phyloP scores from a whole-genome alignment of 64 coral and sea anemone genomes.

The Porites australiensis region DNA sequence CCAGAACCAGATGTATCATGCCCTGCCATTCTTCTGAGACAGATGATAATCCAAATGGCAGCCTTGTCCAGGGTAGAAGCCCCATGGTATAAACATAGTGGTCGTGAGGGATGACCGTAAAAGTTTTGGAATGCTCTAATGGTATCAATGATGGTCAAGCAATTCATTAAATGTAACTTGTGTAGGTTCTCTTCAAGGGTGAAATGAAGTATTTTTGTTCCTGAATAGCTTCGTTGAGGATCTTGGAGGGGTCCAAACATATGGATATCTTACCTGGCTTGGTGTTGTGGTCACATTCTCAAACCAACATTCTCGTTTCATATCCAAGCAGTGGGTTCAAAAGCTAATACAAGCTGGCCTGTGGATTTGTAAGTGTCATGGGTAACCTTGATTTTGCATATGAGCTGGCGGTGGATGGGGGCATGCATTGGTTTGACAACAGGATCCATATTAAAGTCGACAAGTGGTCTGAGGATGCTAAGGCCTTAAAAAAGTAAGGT shows the following conservation, averaged over 20 bases:
- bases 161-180: neutral
- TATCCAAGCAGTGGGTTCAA: neutral
- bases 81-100: neutral
- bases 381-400: slow-evolving; percentile 23
- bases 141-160: neutral
- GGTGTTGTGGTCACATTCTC: slow-evolving; percentile 15
- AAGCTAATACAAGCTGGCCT: slow-evolving; percentile 22
- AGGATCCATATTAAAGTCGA: slow-evolving; percentile 39
- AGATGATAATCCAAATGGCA: neutral
- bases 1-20: neutral
- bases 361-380: slow-evolving; percentile 26
- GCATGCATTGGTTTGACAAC: slow-evolving; percentile 27
- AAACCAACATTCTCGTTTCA: slow-evolving; percentile 6
- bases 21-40: neutral
- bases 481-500: slow-evolving; percentile 28
- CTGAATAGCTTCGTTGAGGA: slow-evolving; percentile 10
- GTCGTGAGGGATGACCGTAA: neutral
- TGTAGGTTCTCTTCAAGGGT: neutral
- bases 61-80: neutral
- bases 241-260: slow-evolving; percentile 1
- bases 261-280: slow-evolving; percentile 15
- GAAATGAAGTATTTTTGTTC: neutral
- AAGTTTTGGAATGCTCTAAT: neutral
- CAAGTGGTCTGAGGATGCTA: slow-evolving; percentile 3
- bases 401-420: slow-evolving; percentile 19